Evolutionary conservation across 2,113 vertebrate genomes (phyloP), one percentile per base, ranked within the genome.

Genomic region (Mus spicilegus): DNA sequence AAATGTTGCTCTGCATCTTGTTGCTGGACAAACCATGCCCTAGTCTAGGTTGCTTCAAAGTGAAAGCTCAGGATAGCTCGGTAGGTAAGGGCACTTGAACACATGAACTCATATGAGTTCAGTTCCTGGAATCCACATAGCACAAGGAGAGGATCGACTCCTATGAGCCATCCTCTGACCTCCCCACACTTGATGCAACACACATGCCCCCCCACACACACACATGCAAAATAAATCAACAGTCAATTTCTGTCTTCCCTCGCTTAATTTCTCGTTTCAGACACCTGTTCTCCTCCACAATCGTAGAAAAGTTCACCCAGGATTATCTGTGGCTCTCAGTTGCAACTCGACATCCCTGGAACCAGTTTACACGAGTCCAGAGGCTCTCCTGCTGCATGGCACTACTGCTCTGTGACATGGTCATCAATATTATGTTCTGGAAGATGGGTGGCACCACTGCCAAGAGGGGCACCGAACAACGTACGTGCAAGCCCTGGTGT

Each of bases 391-490:
- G 98, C 96, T 98, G 97, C 61, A 22, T 96, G 77, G 88, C 96
- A 0, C 97, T 98, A 0, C 96, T 98, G 3, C 97, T 98, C 78
- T 98, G 97, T 81, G 94, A 96, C 90, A 95, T 98, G 96, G 70
- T 98, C 69, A 84, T 93, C 95, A 98, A 94, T 11, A 81, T 98
- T 14, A 97, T 97, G 97, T 98, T 98, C 95, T 98, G 98, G 97
- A 97, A 88, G 51, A 56, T 13, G 28, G 51, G 7, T 2, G 1
- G 70, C 54, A 0, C 85, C 1, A 0, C 80, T 0, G 24, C 90
- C 67, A 14, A 28, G 46, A 81, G 94, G 49, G 80, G 33, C 0
- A 49, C 49, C 49, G 4, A 28, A 81, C 91, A 51, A 69, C 36
- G 90, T 72, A 6, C 0, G 58, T 8, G 14, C 3, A 39, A 30